These are phyloP conservation scores for Steinernema scapterisci DNA, from an alignment of 2,888 invertebrate genomes.

Conservation along the genomic window DNA sequence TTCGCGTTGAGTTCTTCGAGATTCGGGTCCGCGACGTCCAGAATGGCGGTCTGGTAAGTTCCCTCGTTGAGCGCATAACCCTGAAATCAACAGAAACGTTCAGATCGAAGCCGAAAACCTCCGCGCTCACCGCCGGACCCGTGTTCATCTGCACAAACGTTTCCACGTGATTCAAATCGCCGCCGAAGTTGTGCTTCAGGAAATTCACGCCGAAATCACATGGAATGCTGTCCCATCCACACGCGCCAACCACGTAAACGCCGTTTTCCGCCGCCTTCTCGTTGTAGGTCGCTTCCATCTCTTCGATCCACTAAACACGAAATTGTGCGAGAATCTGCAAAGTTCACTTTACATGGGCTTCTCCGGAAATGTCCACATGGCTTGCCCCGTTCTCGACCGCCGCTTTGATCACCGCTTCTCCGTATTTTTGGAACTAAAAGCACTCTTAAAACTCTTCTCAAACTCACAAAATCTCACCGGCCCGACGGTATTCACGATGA, in stretches of 20 bases:
- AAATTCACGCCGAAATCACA: conserved; percentile 82
- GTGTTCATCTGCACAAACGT: conserved; percentile 58
- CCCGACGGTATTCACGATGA: conserved; percentile 87
- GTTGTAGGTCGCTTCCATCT: conserved; percentile 81
- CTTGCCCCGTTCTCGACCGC: conserved; percentile 80
- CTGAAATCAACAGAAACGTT: conserved; percentile 52
- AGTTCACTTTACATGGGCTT: conserved; percentile 73
- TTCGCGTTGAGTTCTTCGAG: conserved; percentile 60
- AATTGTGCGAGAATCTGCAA: not conserved
- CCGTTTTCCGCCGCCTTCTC: conserved; percentile 69
- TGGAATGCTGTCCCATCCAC: conserved; percentile 89
- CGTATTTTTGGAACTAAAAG: conserved; percentile 75
- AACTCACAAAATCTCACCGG: conserved; percentile 72
- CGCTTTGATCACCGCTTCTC: conserved; percentile 84
- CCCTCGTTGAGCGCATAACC: conserved; percentile 78
- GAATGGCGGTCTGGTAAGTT: conserved; percentile 86
- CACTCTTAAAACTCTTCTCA: not conserved
- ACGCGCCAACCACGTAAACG: conserved; percentile 84
- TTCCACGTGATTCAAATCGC: conserved; percentile 67
- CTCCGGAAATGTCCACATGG: conserved; percentile 88
- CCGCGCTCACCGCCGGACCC: conserved; percentile 56
- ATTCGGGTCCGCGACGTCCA: conserved; percentile 73
- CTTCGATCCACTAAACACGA: conserved; percentile 77
- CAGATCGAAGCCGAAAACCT: not conserved
- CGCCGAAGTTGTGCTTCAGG: conserved; percentile 78